phyloP scores from a whole-genome alignment of 1,140 invertebrate species.

The Polypedilum pembai region DNA sequence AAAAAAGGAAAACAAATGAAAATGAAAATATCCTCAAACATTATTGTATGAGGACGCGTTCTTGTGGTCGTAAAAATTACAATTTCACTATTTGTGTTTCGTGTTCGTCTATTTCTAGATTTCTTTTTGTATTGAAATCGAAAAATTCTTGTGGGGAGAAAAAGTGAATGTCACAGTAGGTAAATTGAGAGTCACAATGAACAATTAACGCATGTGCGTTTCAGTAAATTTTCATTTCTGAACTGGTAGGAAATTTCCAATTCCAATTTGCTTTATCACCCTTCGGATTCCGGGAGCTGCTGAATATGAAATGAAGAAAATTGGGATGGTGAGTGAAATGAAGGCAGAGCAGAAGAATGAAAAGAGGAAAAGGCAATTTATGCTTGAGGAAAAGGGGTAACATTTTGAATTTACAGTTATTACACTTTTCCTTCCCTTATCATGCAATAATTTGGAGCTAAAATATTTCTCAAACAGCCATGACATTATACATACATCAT shows the following conservation, averaged over 20 bases:
- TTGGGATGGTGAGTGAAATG: neutral
- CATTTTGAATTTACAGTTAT: constrained; percentile 19
- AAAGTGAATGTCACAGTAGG: neutral
- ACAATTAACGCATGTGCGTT: constrained; percentile 27
- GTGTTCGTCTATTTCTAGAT: neutral
- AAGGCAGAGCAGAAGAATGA: neutral
- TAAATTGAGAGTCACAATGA: neutral
- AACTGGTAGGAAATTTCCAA: constrained; percentile 1
- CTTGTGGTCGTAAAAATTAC: constrained; percentile 24
- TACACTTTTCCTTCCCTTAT: constrained; percentile 10
- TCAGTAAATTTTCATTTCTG: constrained; percentile 8
- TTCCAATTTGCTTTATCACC: constrained; percentile 5
- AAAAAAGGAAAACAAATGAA: neutral
- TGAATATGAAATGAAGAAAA: constrained; percentile 1
- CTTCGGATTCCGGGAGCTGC: neutral
- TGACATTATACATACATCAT: neutral
- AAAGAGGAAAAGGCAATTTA: constrained; percentile 3
- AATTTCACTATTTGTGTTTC: constrained; percentile 7
- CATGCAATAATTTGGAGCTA: constrained; percentile 3
- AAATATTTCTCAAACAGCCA: constrained; percentile 3
- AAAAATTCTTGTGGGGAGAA: constrained; percentile 15
- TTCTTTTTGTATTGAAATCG: neutral
- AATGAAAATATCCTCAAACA: neutral
- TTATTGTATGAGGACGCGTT: neutral
- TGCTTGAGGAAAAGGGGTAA: constrained; percentile 10